Evolutionary conservation across 2,888 invertebrate genomes (phyloP), one percentile per base, ranked within the genome.

Genomic region (Lordiphosa fenestrarum): DNA sequence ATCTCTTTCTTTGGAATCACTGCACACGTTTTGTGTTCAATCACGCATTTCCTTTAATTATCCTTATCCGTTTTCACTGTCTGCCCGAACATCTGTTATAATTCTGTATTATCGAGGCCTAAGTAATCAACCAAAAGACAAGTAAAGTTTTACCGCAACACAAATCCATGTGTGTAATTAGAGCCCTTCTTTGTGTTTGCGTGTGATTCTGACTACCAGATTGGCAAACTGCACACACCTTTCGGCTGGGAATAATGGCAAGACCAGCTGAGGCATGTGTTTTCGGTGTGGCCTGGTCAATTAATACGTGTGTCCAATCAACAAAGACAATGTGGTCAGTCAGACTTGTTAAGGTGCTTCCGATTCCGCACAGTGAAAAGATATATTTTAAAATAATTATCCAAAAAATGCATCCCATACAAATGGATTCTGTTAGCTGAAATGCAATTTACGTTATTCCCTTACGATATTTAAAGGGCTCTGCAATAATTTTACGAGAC

Each of bases 21-120:
- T 41, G 33, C 23, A 21, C 38, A 15, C n/a, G 49, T 47, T 52
- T 38, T 10, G 23, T 33, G 41, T 21, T 37, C 37, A 48, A 56
- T 67, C 35, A 33, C 21, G 66, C 50, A 50, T 44, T 65, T 39
- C 46, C 56, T 35, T 37, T 57, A 70, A 70, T 76, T 70, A 55
- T 65, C 58, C 50, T 67, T 69, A 63, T 76, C 60, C 71, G 65
- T 60, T 81, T 53, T 33, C 41, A 47, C 40, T 39, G 52, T 40
- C 62, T 58, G 49, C 39, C 35, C 23, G 9, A 63, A 62, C 77
- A 75, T 73, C 75, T 81, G 78, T 62, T 73, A 64, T 67, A 59
- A 68, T 74, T 71, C 13, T 25, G 30, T 59, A 25, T 44, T 51
- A 23, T 37, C n/a, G 33, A 37, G 33, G 7, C 36, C 44, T 44